phyloP scores from a whole-genome alignment of 2,113 vertebrate species.

The Lethenteron reissneri region DNA sequence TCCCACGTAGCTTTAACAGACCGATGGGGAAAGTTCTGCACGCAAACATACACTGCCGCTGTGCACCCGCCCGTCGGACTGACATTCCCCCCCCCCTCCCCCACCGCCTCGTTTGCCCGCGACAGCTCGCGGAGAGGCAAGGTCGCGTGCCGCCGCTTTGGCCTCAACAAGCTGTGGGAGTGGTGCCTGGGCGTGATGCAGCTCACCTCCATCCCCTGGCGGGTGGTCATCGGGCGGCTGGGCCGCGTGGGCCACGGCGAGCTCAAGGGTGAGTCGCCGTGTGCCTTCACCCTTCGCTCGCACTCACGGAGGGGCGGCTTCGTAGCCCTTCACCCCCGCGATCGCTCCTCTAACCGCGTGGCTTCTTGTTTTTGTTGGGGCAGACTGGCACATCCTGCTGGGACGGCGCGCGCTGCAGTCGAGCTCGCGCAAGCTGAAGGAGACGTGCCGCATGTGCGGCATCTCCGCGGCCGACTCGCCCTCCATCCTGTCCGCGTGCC shows the following conservation, averaged over 20 bases:
- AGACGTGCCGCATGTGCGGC: constrained; percentile 76
- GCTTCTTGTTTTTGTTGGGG: constrained; percentile 10
- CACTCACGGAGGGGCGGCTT: background rate
- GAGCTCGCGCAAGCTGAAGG: constrained; percentile 69
- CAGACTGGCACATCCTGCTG: constrained; percentile 88
- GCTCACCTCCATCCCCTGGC: constrained; percentile 85
- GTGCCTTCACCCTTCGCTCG: background rate
- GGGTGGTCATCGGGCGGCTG: constrained; percentile 84
- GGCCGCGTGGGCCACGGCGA: constrained; percentile 77
- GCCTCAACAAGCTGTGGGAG: constrained; percentile 85
- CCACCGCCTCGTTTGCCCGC: background rate
- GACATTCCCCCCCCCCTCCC: background rate
- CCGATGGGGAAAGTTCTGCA: no score
- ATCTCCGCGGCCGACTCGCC: constrained; percentile 74
- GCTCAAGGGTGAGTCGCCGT: constrained; percentile 45
- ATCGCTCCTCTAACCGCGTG: background rate
- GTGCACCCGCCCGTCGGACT: background rate
- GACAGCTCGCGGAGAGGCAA: constrained; percentile 57
- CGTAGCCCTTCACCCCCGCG: background rate
- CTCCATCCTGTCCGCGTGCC: constrained; percentile 79
- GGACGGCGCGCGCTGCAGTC: constrained; percentile 83
- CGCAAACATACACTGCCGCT: background rate
- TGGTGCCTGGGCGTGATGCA: constrained; percentile 85
- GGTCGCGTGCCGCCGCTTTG: constrained; percentile 66
- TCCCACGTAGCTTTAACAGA: no score